These are phyloP conservation scores for Drosophila suzukii DNA, from an alignment of 1,140 invertebrate species.

Conservation along the genomic window DNA sequence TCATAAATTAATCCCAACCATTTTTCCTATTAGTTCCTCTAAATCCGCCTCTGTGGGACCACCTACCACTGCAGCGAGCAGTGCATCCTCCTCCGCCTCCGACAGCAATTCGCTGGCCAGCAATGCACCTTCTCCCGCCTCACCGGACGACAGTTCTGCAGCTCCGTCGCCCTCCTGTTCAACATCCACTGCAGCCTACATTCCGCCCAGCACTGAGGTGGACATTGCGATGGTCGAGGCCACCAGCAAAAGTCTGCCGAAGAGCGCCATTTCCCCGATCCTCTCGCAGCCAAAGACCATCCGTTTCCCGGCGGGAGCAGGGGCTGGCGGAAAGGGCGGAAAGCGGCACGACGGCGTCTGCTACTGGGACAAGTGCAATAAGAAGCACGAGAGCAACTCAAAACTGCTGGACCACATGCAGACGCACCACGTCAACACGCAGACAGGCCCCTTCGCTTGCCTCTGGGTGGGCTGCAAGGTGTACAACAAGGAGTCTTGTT, in stretches of 20 bases:
- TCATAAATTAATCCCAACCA: background rate
- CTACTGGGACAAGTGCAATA: slow-evolving; percentile 93
- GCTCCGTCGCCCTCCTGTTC: slow-evolving; percentile 21
- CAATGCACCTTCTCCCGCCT: slow-evolving; percentile 63
- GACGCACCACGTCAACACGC: slow-evolving; percentile 94
- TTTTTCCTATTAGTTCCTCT: slow-evolving; percentile 21
- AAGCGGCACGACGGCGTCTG: slow-evolving; percentile 87
- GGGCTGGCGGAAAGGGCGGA: slow-evolving; percentile 77
- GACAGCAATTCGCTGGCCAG: slow-evolving; percentile 58
- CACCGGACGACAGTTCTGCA: slow-evolving; percentile 41
- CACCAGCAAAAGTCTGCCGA: slow-evolving; percentile 60
- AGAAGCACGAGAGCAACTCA: slow-evolving; percentile 90
- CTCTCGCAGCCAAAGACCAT: slow-evolving; percentile 91
- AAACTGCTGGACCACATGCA: slow-evolving; percentile 95
- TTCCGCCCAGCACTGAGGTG: slow-evolving; percentile 49
- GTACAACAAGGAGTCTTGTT: slow-evolving; percentile 95
- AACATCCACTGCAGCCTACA: slow-evolving; percentile 4
- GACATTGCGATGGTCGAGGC: slow-evolving; percentile 66
- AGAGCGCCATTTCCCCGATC: slow-evolving; percentile 87
- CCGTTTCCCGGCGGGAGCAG: slow-evolving; percentile 88
- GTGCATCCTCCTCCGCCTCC: slow-evolving; percentile 39
- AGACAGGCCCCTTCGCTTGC: slow-evolving; percentile 94
- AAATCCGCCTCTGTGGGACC: slow-evolving; percentile 52
- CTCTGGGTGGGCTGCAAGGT: slow-evolving; percentile 97
- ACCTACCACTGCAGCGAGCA: slow-evolving; percentile 44